Conservation (phyloP, 2,797 vertebrate genomes). For the Oryzias sinensis region DNA sequence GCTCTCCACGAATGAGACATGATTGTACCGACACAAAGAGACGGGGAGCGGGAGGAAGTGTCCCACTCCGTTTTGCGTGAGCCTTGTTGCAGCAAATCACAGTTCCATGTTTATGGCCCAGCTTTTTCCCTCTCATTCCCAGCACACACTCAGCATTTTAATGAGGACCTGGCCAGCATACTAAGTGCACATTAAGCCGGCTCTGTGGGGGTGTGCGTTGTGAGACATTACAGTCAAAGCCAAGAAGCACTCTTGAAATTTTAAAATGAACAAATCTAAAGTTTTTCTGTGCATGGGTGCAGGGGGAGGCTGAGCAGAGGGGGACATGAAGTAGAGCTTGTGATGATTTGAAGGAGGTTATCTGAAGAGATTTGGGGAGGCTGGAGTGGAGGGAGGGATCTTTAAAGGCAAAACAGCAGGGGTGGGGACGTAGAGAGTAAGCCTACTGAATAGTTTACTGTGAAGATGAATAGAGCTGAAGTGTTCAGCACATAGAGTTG, state of each 20-base stretch:
- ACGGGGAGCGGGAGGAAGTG: background rate
- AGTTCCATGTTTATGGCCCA: constrained; percentile 61
- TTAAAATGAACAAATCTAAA: constrained; percentile 61
- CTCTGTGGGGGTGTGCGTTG: constrained; percentile 56
- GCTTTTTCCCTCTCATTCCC: constrained; percentile 39
- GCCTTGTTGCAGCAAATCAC: constrained; percentile 65
- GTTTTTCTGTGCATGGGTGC: constrained; percentile 26
- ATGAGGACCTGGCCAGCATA: constrained; percentile 66
- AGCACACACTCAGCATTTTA: constrained; percentile 73
- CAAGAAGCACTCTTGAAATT: constrained; percentile 64
- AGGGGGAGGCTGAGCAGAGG: background rate
- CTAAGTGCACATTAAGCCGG: constrained; percentile 70
- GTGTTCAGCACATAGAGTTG: constrained; percentile 9
- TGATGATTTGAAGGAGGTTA: constrained; percentile 46
- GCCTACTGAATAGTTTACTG: constrained; percentile 53
- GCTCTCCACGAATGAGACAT: constrained; percentile 50
- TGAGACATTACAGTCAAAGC: constrained; percentile 62
- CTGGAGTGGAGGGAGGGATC: background rate
- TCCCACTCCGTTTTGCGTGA: constrained; percentile 44
- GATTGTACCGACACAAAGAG: constrained; percentile 16
- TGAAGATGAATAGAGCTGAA: constrained; percentile 39
- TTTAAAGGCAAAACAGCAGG: constrained; percentile 41
- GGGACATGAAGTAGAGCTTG: constrained; percentile 30
- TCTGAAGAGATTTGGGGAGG: constrained; percentile 33
- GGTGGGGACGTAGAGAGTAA: constrained; percentile 17